Conservation (phyloP, 2,113 vertebrate species). For the Coreoperca whiteheadi region DNA sequence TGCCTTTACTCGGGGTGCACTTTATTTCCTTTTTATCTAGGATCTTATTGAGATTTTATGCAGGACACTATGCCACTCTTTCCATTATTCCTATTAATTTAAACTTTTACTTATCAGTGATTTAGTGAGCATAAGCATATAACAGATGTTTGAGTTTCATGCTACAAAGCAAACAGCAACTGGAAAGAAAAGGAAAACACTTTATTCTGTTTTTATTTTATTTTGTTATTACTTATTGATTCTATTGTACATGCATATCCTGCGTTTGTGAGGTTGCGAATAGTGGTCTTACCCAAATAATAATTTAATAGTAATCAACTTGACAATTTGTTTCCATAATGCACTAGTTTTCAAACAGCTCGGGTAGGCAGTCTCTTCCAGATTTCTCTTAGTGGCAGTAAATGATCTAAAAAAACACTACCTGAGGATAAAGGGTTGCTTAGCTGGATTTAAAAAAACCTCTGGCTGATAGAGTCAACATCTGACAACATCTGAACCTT, state of each 20-base stretch:
- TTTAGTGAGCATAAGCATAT: background rate
- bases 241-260: background rate
- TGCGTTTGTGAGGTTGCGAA: background rate
- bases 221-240: background rate
- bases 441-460: slow-evolving; percentile 22
- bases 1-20: background rate
- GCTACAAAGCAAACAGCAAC: background rate
- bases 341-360: background rate
- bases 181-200: background rate
- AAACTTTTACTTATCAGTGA: background rate
- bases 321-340: background rate
- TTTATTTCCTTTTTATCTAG: slow-evolving; percentile 4
- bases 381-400: background rate
- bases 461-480: slow-evolving; percentile 15
- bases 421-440: slow-evolving; percentile 26
- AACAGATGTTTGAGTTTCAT: background rate
- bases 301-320: background rate
- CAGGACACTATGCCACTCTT: background rate
- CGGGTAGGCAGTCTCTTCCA: background rate
- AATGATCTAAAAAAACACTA: no score
- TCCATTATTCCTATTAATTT: background rate
- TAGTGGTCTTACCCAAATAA: background rate
- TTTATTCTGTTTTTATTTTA: background rate
- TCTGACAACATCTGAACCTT: slow-evolving; percentile 20
- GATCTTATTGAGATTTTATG: background rate